Percentiles rank a stretch among this genome's conserved stretches.
Conservation (phyloP, 2,888 invertebrate species). For the Parnassius orleans region DNA sequence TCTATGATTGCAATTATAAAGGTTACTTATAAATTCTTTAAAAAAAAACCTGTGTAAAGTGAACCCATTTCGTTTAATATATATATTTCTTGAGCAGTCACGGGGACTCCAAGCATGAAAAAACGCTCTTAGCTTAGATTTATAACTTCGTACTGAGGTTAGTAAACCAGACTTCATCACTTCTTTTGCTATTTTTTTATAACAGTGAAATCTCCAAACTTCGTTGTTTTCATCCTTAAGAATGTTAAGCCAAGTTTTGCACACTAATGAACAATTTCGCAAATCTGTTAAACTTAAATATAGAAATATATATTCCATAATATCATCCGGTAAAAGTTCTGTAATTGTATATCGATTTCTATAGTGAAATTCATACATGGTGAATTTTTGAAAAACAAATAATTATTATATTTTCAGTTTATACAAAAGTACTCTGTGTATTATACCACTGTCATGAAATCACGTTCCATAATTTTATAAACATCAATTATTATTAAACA, state of each 20-base stretch:
- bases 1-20: conserved; percentile 4
- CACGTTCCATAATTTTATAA: too few species aligned
- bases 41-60: conserved; percentile 89
- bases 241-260: conserved; percentile 95
- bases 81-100: conserved; percentile 98
- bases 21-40: conserved; percentile 8
- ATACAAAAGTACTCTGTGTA: too few species aligned
- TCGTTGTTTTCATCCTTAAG: conserved; percentile 96
- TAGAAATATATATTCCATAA: conserved; percentile 94
- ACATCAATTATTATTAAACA: too few species aligned
- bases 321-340: conserved; percentile 87
- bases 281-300: conserved; percentile 93
- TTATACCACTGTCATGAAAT: too few species aligned
- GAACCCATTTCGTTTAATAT: conserved; percentile 97
- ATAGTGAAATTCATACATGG: conserved; percentile 44
- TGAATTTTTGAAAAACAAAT: too few species aligned
- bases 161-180: conserved; percentile 94
- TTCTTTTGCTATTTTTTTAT: conserved; percentile 91
- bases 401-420: too few species aligned
- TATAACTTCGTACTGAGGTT: conserved; percentile 92
- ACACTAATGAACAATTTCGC: conserved; percentile 93
- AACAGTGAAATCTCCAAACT: conserved; percentile 95
- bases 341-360: conserved; percentile 79
- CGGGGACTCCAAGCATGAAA: conserved; percentile 98
- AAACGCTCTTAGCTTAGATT: conserved; percentile 95